These are phyloP conservation scores for Ariopsis seemanni DNA, from an alignment of 2,113 vertebrate genomes.

Conservation along the genomic window DNA sequence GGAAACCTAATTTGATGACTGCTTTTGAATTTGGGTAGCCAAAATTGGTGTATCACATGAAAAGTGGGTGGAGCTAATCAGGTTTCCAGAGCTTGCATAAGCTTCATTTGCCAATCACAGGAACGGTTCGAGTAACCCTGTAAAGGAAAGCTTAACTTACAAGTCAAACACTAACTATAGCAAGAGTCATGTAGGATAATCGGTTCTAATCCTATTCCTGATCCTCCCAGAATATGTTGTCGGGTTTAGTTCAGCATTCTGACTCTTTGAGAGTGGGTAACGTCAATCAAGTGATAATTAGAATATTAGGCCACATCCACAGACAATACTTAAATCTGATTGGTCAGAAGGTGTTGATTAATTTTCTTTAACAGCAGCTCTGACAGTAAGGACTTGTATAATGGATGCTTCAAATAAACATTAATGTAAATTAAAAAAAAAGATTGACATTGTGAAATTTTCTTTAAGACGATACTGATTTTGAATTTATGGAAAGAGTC, in stretches of 20 bases:
- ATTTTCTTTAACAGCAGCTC: not conserved
- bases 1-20: not conserved
- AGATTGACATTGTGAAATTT: not conserved
- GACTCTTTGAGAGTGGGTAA: no score
- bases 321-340: not conserved
- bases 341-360: not conserved
- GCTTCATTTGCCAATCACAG: not conserved
- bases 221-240: not conserved
- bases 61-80: not conserved
- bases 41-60: not conserved
- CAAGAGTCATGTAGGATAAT: not conserved
- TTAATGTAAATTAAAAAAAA: not conserved
- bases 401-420: not conserved
- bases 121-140: not conserved
- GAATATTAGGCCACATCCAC: not conserved
- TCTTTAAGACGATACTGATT: not conserved
- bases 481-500: not conserved
- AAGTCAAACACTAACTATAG: not conserved
- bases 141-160: not conserved
- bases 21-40: not conserved
- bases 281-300: not conserved
- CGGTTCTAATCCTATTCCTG: not conserved
- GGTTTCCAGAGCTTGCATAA: not conserved
- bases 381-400: not conserved
- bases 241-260: not conserved